Percentiles rank a stretch among this genome's conserved stretches.
Evolutionary conservation across 2,113 vertebrate genomes (phyloP).

Genomic region (Petaurus breviceps): DNA sequence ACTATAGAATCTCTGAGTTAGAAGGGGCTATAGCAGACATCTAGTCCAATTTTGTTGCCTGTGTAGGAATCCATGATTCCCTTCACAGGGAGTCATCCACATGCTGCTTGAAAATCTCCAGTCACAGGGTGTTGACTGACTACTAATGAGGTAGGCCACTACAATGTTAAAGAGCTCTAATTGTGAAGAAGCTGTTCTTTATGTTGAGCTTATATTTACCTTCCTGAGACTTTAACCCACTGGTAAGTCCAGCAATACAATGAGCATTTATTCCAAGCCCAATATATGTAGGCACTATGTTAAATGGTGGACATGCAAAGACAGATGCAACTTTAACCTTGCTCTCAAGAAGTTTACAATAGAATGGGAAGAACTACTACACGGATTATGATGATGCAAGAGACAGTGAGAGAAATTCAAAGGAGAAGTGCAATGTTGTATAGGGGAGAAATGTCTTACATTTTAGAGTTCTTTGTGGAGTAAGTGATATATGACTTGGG

Average conservation of each 20-base stretch:
- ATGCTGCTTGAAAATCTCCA: not conserved
- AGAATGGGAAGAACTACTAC: not conserved
- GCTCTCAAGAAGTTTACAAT: not conserved
- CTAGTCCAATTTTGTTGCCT: not conserved
- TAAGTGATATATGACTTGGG: not conserved
- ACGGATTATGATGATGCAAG: not conserved
- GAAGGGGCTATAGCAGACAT: not conserved
- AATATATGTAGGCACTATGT: not conserved
- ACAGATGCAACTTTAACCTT: not conserved
- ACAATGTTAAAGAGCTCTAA: not conserved
- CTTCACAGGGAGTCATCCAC: not conserved
- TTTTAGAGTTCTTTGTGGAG: not conserved
- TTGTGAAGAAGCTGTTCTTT: not conserved
- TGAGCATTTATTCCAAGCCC: not conserved
- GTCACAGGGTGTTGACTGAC: not conserved
- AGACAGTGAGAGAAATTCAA: not conserved
- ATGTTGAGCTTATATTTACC: not conserved
- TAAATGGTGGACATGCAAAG: not conserved
- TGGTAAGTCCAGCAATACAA: not conserved
- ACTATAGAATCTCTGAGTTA: not conserved
- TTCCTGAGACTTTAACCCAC: not conserved
- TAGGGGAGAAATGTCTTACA: not conserved
- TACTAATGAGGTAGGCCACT: not conserved
- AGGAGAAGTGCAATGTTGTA: not conserved
- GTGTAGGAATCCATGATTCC: not conserved